A percentile compares a stretch with the other conserved stretches of the same genome.
phyloP scores from a whole-genome alignment of 2,888 invertebrate genomes.

The Keiferia lycopersicella region DNA sequence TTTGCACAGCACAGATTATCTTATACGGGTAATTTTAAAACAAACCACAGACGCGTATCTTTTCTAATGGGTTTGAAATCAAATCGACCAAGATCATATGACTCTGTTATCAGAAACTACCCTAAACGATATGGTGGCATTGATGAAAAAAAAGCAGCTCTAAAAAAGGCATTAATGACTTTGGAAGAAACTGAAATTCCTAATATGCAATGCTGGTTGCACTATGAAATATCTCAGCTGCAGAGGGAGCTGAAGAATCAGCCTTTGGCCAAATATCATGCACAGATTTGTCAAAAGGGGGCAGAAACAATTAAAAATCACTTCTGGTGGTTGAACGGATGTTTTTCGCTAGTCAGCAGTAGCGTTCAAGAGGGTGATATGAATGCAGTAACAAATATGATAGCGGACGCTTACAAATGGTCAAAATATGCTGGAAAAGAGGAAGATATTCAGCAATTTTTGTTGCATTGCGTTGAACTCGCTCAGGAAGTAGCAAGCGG shows the following conservation, averaged over 20 bases:
- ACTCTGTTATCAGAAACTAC: constrained; percentile 73
- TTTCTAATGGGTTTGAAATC: constrained; percentile 70
- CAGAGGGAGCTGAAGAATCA: neutral
- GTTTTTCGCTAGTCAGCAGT: constrained; percentile 1
- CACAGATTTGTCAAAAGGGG: constrained; percentile 2
- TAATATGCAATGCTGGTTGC: constrained; percentile 72
- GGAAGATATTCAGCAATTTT: neutral
- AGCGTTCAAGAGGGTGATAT: constrained; percentile 1
- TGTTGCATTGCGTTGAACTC: constrained; percentile 7
- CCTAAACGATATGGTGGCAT: constrained; percentile 69
- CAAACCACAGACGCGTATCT: constrained; percentile 68
- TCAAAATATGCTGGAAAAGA: neutral
- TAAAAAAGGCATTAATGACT: constrained; percentile 54
- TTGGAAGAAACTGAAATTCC: constrained; percentile 73
- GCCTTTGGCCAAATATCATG: constrained; percentile 6
- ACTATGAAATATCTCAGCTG: constrained; percentile 43
- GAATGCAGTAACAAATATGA: neutral
- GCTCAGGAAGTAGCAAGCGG: neutral
- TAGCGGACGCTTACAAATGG: neutral
- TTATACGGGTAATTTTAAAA: constrained; percentile 66
- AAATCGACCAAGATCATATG: constrained; percentile 68
- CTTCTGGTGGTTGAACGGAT: constrained; percentile 22
- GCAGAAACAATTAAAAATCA: neutral
- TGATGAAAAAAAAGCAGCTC: constrained; percentile 49
- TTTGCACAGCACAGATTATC: constrained; percentile 67